phyloP scores from a whole-genome alignment of 2,113 vertebrate genomes.

The Mixornis gularis region DNA sequence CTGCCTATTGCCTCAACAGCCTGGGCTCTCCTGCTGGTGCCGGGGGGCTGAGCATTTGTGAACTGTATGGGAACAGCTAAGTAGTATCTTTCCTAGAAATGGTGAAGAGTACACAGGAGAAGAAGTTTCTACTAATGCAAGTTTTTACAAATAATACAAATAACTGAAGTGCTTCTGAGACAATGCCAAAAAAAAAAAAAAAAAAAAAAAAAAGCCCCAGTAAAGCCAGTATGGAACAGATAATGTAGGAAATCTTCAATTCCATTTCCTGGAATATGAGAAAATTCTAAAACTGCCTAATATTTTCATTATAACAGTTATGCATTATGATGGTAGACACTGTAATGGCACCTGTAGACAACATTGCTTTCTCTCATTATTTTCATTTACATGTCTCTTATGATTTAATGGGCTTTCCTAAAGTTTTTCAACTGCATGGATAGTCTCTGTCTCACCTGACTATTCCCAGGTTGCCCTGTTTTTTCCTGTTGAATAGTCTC shows the following conservation, averaged over 20 bases:
- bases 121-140: background rate
- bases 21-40: background rate
- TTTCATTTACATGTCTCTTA: background rate
- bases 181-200: background rate
- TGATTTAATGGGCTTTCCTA: background rate
- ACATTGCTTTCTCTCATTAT: background rate
- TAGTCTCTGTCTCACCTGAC: background rate
- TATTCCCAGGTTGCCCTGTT: background rate
- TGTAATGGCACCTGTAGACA: background rate
- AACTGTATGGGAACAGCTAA: background rate
- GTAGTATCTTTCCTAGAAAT: background rate
- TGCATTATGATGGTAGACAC: background rate
- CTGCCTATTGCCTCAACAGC: background rate
- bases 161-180: background rate
- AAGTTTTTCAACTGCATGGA: background rate
- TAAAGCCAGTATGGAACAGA: background rate
- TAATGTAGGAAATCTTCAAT: background rate
- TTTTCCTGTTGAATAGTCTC: background rate
- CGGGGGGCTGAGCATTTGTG: background rate
- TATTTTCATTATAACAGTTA: background rate
- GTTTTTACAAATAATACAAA: background rate
- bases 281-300: background rate
- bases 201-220: background rate
- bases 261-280: background rate
- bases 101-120: background rate